phyloP scores from a whole-genome alignment of 2,113 vertebrate species.

The Hyperopisus bebe region DNA sequence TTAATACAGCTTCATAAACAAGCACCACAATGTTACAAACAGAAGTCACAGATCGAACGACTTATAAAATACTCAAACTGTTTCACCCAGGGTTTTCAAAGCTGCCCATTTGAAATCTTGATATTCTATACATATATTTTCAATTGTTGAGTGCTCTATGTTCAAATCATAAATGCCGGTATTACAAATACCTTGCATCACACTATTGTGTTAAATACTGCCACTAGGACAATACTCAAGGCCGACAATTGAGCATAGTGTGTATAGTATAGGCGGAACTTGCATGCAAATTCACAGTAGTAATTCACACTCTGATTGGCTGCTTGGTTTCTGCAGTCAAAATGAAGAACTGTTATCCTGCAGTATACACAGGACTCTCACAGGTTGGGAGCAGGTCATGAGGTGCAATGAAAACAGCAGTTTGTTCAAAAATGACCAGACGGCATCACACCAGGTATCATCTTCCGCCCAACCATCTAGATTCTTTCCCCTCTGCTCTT shows the following conservation, averaged over 20 bases:
- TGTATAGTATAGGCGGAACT: not conserved
- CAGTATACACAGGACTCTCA: not conserved
- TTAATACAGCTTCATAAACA: not conserved
- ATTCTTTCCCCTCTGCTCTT: not conserved
- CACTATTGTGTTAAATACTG: not conserved
- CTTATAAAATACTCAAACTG: not conserved
- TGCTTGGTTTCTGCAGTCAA: not conserved
- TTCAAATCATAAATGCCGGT: not conserved
- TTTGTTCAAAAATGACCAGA: not conserved
- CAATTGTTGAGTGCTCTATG: not conserved
- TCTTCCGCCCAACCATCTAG: not conserved
- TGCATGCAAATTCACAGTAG: not conserved
- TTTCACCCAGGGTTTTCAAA: not conserved
- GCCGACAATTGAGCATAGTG: not conserved
- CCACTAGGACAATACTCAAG: not conserved
- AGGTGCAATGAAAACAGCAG: not conserved
- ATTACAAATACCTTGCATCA: not conserved
- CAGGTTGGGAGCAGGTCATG: not conserved
- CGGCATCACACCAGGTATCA: not conserved
- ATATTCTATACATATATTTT: not conserved
- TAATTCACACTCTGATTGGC: not conserved
- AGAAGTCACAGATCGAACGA: not conserved
- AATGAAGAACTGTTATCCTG: not conserved
- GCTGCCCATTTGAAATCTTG: not conserved
- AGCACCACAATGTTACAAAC: not conserved